Base-by-base conservation (phyloP, 2,113 vertebrate genomes). In the Neolamprologus ventralis region DNA sequence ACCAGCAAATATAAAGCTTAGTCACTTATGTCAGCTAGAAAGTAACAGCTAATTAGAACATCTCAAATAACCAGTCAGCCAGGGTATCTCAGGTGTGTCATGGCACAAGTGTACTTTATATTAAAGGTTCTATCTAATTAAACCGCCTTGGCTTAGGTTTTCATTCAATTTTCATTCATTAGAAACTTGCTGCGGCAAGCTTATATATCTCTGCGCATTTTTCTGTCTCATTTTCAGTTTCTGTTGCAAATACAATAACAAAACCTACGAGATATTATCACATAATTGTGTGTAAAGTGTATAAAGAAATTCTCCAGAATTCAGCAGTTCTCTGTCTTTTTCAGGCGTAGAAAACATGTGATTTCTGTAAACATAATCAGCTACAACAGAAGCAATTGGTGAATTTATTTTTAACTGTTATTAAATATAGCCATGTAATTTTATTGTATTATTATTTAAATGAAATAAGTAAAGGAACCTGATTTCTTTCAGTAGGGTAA, bases 11-110 rank as follows among this genome's bases (percentile, higher is more conserved):
- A 75, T 87, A 85, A 80, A 88, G 63, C 86, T 31, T 71, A 35
- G 83, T 86, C 87, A 84, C 42, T 82, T 80, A 37, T 82, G 60
- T 89, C 51, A 80, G 68, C 63, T 82, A 79, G 81, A 78, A 78
- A 49, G 26, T 81, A 86, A 55, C 79, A 80, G 63, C 88, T 89
- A 92, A 94, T 93, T 91, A 88, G 57, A 87, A 85, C 26, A 84
- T 84, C 87, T 92, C 82, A 82, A 85, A 84, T 85, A 82, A 88
- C 71, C 71, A 87, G 82, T 90, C 86, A 87, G 60, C 78, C 47
- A 11, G 9, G 55, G 42, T 85, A 63, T 88, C 26, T 87, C 84
- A 86, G 88, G 84, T 94, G 80, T 80, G 49, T 81, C 63, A 23
- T 23, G 47, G 83, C 53, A 49, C 84, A 26, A 80, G 78, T 71